These are phyloP conservation scores for Ladona fulva DNA, from an alignment of 1,140 invertebrate genomes.

Conservation along the genomic window DNA sequence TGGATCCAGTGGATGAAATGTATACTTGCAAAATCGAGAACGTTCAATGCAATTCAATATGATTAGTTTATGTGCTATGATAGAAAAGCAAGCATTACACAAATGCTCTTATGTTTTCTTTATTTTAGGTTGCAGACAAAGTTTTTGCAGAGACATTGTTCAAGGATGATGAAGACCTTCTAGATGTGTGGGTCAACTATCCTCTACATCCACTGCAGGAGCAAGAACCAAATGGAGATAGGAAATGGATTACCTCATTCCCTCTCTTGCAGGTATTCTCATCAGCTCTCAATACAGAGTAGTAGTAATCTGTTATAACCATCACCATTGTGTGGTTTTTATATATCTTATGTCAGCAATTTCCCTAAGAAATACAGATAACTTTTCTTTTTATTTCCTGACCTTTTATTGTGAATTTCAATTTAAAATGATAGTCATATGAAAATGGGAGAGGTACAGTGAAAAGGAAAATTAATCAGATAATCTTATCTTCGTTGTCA, in stretches of 20 bases:
- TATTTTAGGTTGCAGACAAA: slow-evolving; percentile 56
- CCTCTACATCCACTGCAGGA: slow-evolving; percentile 84
- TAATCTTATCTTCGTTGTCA: too few species aligned
- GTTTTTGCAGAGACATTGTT: slow-evolving; percentile 81
- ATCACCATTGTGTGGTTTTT: too few species aligned
- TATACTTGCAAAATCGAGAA: too few species aligned
- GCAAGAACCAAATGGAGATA: slow-evolving; percentile 85
- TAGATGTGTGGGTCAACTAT: slow-evolving; percentile 75
- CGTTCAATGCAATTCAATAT: too few species aligned
- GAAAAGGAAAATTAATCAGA: too few species aligned
- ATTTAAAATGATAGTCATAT: not conserved
- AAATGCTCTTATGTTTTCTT: too few species aligned
- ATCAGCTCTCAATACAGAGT: too few species aligned
- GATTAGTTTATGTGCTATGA: too few species aligned
- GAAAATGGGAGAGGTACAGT: too few species aligned
- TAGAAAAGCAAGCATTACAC: too few species aligned
- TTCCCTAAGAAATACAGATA: not conserved
- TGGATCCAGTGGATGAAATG: too few species aligned
- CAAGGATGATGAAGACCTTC: slow-evolving; percentile 51
- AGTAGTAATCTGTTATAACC: slow-evolving; percentile 17
- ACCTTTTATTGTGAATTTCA: slow-evolving; percentile 1
- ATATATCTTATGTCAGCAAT: not conserved
- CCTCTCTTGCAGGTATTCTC: slow-evolving; percentile 52
- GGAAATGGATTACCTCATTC: slow-evolving; percentile 84
- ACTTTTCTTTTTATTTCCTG: slow-evolving; percentile 4